Evolutionary conservation across 2,888 invertebrate genomes (phyloP), one percentile per base, ranked within the genome.

Genomic region (Byasa hedistus): DNA sequence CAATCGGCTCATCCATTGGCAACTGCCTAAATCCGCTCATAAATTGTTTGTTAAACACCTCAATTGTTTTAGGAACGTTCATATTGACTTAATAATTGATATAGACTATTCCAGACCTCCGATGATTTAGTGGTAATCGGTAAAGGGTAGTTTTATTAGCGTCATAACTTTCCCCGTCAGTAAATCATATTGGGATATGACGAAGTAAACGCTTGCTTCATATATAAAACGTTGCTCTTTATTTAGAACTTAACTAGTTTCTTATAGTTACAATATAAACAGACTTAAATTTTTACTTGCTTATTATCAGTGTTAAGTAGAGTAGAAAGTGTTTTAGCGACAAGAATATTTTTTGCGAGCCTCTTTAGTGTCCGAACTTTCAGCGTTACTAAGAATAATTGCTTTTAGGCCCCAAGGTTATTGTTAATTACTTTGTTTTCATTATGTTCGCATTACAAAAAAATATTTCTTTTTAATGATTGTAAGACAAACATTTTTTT

Each of bases 31-130:
- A 70, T 71, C 71, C 64, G 69, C 71, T 73, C 78, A 80, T 84
- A 79, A 82, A 80, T 82, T 78, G 76, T 77, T 81, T 76, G 79
- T 76, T 71, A 76, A 64, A 67, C 54, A 59, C 66, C 65, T 61
- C 72, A 75, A 81, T 79, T 82, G 81, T 78, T 80, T 21, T 76
- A 71, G 74, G 69, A 74, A 74, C 76, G 70, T 74, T 75, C 75
- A 74, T 75, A 75, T 73, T 70, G 68, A 58, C 52, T 68, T 63
- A 70, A 72, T 74, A 74, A 76, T 72, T 73, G 71, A 74, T 72
- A 60, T n/a, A 55, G 60, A 48, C 44, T 27, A 60, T 60, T n/a
- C 32, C 32, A 19, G 44, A n/a, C 8, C 55, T 67, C 69, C 52
- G 23, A 56, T 60, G 63, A 69, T 60, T 71, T 71, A 71, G 71